Evolutionary conservation across 2,888 invertebrate species (phyloP).

Genomic region (Drosophila fungiperda): DNA sequence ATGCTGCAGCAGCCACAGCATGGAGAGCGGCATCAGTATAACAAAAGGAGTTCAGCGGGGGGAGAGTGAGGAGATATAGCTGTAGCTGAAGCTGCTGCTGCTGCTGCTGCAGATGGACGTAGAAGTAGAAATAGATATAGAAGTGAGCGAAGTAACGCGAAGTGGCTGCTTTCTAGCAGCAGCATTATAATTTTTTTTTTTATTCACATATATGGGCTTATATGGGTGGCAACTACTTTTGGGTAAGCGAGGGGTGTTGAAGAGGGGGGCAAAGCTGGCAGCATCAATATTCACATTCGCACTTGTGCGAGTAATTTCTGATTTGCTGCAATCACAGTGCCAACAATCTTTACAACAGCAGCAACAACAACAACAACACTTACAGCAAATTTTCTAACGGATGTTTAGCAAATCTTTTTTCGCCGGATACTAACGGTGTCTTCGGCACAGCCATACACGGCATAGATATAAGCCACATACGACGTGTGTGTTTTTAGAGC

Average conservation of each 20-base stretch:
- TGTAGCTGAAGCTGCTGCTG: constrained; percentile 1
- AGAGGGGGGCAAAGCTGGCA: not conserved
- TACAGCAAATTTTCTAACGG: constrained; percentile 67
- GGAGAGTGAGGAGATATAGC: not conserved
- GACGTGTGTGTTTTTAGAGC: not conserved
- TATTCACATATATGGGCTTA: not conserved
- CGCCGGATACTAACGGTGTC: constrained; percentile 75
- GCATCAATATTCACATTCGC: constrained; percentile 81
- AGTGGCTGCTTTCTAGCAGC: constrained; percentile 55
- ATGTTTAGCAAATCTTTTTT: constrained; percentile 76
- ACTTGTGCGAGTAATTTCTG: constrained; percentile 80
- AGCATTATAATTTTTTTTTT: not conserved
- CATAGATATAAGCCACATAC: constrained; percentile 5
- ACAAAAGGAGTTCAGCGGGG: not conserved
- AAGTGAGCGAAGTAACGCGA: constrained; percentile 72
- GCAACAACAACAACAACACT: constrained; percentile 35
- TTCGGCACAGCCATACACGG: constrained; percentile 41
- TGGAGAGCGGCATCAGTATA: not conserved
- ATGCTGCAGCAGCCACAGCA: constrained; percentile 1
- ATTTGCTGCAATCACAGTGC: constrained; percentile 73
- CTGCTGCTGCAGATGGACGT: constrained; percentile 12
- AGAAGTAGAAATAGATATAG: constrained; percentile 6
- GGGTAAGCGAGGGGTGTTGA: not conserved
- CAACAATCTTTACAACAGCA: constrained; percentile 61
- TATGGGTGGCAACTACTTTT: constrained; percentile 38